These are phyloP conservation scores for Athalia rosae DNA, from an alignment of 2,888 invertebrate genomes.

Conservation along the genomic window DNA sequence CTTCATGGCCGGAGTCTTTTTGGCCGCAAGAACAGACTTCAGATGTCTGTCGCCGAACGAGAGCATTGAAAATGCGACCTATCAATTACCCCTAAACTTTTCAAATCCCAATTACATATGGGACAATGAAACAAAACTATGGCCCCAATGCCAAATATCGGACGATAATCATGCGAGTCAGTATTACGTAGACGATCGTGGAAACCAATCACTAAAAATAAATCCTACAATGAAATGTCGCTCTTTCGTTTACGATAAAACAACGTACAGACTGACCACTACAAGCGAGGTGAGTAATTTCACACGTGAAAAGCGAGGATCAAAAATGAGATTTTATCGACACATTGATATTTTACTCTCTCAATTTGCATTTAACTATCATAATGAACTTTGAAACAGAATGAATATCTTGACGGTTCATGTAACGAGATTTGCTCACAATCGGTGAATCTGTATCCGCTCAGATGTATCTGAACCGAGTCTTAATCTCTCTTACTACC, in stretches of 20 bases:
- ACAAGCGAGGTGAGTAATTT: conserved; percentile 78
- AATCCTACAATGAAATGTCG: conserved; percentile 71
- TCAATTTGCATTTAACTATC: too few species aligned
- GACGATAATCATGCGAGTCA: background rate
- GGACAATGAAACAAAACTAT: conserved; percentile 72
- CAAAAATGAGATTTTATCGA: too few species aligned
- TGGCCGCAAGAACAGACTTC: conserved; percentile 79
- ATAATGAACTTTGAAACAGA: too few species aligned
- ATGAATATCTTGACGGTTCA: too few species aligned
- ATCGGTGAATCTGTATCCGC: too few species aligned
- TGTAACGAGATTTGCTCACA: too few species aligned
- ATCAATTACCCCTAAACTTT: conserved; percentile 71
- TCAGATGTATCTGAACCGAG: too few species aligned
- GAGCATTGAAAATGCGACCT: conserved; percentile 74
- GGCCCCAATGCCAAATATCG: conserved; percentile 75
- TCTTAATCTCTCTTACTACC: too few species aligned
- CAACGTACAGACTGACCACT: conserved; percentile 78
- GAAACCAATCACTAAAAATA: background rate
- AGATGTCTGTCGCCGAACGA: conserved; percentile 80
- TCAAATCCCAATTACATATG: conserved; percentile 76
- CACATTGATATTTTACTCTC: too few species aligned
- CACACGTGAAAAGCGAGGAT: background rate
- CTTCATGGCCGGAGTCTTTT: conserved; percentile 83
- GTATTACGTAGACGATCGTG: background rate
- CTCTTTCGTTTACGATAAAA: conserved; percentile 78